Evolutionary conservation across 2,888 invertebrate genomes (phyloP).

Genomic region (Brachypalpus laphriformis): DNA sequence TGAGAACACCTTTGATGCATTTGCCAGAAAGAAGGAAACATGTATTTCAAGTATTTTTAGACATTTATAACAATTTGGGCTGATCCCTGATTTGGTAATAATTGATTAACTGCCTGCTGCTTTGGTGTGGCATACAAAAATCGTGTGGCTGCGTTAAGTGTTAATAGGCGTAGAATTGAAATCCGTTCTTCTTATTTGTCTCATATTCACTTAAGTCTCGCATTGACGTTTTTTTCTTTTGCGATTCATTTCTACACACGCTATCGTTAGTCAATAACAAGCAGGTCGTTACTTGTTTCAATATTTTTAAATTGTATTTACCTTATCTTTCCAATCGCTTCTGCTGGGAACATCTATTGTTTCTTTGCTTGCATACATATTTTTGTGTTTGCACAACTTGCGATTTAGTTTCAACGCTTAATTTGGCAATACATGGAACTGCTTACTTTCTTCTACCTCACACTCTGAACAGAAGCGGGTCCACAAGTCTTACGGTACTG

Average conservation of each 20-base stretch:
- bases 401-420: not conserved
- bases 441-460: not conserved
- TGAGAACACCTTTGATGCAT: not conserved
- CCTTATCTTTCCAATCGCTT: not conserved
- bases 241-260: not conserved
- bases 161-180: not conserved
- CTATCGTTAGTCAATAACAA: not conserved
- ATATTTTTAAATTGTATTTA: not conserved
- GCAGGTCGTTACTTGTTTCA: not conserved
- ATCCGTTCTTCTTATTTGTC: too few species aligned
- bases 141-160: not conserved
- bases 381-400: not conserved
- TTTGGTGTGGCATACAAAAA: not conserved
- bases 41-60: slow-evolving; percentile 12
- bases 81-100: not conserved
- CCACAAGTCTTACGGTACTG: not conserved
- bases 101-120: not conserved
- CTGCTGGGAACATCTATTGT: not conserved
- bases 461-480: not conserved
- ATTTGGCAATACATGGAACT: not conserved
- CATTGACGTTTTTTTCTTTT: not conserved
- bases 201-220: too few species aligned
- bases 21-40: not conserved
- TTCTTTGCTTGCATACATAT: not conserved
- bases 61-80: not conserved